Base-by-base conservation (phyloP, 1,140 invertebrate species). In the Whitmania pigra region DNA sequence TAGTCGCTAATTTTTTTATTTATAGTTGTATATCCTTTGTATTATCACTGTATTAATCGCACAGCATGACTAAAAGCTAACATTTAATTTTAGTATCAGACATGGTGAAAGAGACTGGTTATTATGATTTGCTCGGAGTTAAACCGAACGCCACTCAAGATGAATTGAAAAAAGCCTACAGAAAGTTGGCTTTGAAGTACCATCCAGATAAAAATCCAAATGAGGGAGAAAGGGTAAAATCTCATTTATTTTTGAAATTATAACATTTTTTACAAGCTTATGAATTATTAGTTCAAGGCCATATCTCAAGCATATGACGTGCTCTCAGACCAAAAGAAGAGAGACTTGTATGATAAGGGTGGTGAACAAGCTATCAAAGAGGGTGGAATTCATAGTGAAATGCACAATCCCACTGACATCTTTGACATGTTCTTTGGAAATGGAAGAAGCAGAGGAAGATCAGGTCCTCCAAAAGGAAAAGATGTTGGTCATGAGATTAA, bases 161-260 rank as follows among this genome's bases (percentile, higher is more conserved):
- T 75, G 94, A 99, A 81, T 83, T 99, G 29, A 99, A 99, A 80
- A 99, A 85, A 75, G 83, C 84, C 0, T 85, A 85, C 76, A 77
- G 83, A 71, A 84, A 84, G 84, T 83, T 97, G 72, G 94, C 94
- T 15, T 84, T 99, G 0, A 97, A 98, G 84, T 99, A 94, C 81
- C 97, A 99, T 81, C 94, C 94, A 20, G 96, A 99, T 81, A 99
- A 99, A 84, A 99, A 99, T 85, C 94, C 96, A 13, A 92, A 94
- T 87, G 94, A 97, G 84, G 94, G 93, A 49, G 80, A 82, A 69
- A 83, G 80, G 77, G 80, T 81, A 74, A 53, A 67, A 1, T 17
- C 43, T 17, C 6, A 49, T 20, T 74, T 74, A 66, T 74, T 49
- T 67, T 17, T 29, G 29, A 18, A 49, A 3, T 13, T 49, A 13